phyloP scores from a whole-genome alignment of 2,888 invertebrate genomes.

The Chironomus riparius region DNA sequence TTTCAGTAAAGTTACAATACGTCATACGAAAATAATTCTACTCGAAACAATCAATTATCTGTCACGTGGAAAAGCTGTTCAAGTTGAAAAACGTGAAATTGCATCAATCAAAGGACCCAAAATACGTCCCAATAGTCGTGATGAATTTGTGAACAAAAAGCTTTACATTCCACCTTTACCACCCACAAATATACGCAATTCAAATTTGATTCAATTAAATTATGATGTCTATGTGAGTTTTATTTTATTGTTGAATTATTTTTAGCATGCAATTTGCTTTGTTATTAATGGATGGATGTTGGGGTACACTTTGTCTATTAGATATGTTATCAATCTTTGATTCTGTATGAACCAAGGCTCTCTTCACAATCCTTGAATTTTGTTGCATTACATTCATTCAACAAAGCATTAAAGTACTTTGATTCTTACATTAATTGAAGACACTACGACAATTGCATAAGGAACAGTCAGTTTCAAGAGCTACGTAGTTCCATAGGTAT shows the following conservation, averaged over 20 bases:
- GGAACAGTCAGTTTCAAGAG: too few relatives aligned
- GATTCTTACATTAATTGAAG: too few relatives aligned
- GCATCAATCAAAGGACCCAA: constrained; percentile 71
- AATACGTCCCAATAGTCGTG: constrained; percentile 69
- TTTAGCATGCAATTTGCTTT: too few relatives aligned
- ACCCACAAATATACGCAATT: constrained; percentile 87
- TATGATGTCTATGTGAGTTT: constrained; percentile 86
- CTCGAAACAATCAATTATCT: constrained; percentile 86
- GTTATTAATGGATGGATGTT: too few relatives aligned
- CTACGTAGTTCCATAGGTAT: too few relatives aligned
- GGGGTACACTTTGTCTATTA: too few relatives aligned
- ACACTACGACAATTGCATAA: too few relatives aligned
- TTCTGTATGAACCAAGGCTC: too few relatives aligned
- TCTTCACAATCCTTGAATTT: too few relatives aligned
- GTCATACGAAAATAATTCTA: constrained; percentile 75
- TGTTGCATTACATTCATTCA: too few relatives aligned
- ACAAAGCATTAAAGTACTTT: too few relatives aligned
- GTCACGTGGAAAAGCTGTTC: constrained; percentile 75
- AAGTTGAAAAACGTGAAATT: constrained; percentile 77
- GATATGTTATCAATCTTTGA: too few relatives aligned
- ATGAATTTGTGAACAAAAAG: constrained; percentile 80
- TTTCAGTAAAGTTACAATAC: constrained; percentile 74
- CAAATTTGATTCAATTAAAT: constrained; percentile 85
- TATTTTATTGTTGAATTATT: not conserved
- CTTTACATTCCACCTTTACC: constrained; percentile 89